Conservation (phyloP, 2,888 invertebrate species). For the Clostera curtula region DNA sequence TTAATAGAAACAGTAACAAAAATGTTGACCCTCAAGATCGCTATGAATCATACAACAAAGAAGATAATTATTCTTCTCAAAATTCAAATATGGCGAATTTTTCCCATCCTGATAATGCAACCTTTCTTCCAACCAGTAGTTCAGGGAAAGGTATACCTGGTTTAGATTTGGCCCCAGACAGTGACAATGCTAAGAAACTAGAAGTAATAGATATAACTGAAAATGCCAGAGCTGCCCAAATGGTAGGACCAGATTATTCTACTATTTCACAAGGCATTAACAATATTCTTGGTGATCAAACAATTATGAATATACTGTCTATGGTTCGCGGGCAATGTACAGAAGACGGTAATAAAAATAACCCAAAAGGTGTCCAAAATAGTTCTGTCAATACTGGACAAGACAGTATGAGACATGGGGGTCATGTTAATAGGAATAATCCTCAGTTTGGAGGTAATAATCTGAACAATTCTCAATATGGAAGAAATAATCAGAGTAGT, state of each 20-base stretch:
- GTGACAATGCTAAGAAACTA: slow-evolving; percentile 29
- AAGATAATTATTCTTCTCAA: slow-evolving; percentile 18
- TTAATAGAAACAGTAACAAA: slow-evolving; percentile 31
- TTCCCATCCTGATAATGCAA: slow-evolving; percentile 25
- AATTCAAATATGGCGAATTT: slow-evolving; percentile 13
- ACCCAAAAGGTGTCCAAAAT: slow-evolving; percentile 6
- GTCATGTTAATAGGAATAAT: too few species aligned
- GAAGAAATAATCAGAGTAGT: slow-evolving; percentile 15
- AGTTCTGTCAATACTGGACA: too few species aligned
- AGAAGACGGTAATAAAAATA: slow-evolving; percentile 15
- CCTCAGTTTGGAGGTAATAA: slow-evolving; percentile 15
- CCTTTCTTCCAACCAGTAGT: slow-evolving; percentile 43
- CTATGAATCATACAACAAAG: slow-evolving; percentile 38
- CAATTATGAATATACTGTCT: slow-evolving; percentile 76
- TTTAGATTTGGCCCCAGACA: slow-evolving; percentile 78
- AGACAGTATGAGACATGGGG: too few species aligned
- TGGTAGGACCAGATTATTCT: slow-evolving; percentile 68
- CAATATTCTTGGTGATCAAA: slow-evolving; percentile 77
- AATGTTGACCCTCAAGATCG: slow-evolving; percentile 35
- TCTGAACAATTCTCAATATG: slow-evolving; percentile 17
- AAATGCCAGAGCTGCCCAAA: too few species aligned
- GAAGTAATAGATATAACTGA: slow-evolving; percentile 55
- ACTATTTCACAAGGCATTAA: slow-evolving; percentile 78
- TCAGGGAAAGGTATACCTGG: slow-evolving; percentile 80
- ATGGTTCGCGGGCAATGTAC: slow-evolving; percentile 38